Evolutionary conservation across 2,888 invertebrate species (phyloP).

Genomic region (Dichetophora obliterata): DNA sequence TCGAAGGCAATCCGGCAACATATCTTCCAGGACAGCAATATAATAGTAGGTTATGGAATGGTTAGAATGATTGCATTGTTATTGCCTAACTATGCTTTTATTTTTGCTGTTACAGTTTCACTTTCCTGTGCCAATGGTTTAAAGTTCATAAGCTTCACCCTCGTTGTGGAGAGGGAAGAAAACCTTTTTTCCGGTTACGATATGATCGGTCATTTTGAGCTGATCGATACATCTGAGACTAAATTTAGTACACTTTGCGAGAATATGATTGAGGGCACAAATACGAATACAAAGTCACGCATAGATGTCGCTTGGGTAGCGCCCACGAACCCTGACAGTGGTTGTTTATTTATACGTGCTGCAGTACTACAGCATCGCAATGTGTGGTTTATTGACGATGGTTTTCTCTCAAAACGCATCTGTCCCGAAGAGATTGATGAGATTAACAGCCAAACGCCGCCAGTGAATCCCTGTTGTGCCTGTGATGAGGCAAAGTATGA

Average conservation of each 20-base stretch:
- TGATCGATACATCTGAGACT: conserved; percentile 80
- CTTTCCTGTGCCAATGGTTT: conserved; percentile 76
- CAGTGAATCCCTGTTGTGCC: conserved; percentile 87
- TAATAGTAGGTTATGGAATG: conserved; percentile 78
- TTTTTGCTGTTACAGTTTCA: conserved; percentile 72
- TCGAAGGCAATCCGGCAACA: conserved; percentile 77
- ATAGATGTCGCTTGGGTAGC: conserved; percentile 86
- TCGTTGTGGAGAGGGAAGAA: conserved; percentile 81
- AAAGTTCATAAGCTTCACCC: conserved; percentile 84
- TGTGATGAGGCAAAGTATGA: conserved; percentile 99
- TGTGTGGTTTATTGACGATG: conserved; percentile 87
- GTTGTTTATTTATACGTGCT: conserved; percentile 86
- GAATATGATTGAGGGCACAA: conserved; percentile 87
- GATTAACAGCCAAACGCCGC: conserved; percentile 76
- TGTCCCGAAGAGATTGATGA: conserved; percentile 78
- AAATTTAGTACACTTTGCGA: conserved; percentile 83
- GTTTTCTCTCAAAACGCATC: conserved; percentile 77
- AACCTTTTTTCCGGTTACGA: conserved; percentile 67
- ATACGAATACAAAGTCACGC: conserved; percentile 80
- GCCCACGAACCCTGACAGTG: conserved; percentile 77
- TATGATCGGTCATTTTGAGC: conserved; percentile 75
- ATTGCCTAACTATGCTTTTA: not conserved
- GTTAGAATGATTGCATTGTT: conserved; percentile 12
- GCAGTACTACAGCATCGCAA: conserved; percentile 81
- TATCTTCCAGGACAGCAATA: conserved; percentile 81